These are phyloP conservation scores for Cephus rjabovi DNA, from an alignment of 2,888 invertebrate species.

Conservation along the genomic window DNA sequence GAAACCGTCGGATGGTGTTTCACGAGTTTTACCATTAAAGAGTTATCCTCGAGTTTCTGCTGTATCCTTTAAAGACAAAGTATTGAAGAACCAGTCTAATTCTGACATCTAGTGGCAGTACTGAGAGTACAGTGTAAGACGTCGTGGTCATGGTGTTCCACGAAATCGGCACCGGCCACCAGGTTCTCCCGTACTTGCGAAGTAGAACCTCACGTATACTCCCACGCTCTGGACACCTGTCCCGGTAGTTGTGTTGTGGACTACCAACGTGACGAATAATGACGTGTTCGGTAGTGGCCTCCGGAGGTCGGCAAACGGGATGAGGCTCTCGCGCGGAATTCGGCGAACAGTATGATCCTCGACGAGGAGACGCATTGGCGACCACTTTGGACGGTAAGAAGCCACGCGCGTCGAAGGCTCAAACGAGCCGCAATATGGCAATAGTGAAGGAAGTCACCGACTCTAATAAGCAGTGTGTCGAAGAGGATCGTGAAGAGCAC, in stretches of 20 bases:
- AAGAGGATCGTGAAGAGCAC: background rate
- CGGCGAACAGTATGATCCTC: background rate
- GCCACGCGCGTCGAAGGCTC: background rate
- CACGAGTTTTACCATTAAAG: background rate
- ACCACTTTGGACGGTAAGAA: background rate
- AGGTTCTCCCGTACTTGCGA: background rate
- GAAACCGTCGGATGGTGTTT: background rate
- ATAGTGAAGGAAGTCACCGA: constrained; percentile 15
- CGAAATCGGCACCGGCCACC: too few relatives aligned
- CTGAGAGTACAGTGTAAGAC: background rate
- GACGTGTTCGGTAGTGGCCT: constrained; percentile 15
- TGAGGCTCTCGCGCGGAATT: background rate
- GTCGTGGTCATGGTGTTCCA: background rate
- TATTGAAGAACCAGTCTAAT: background rate
- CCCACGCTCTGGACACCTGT: background rate
- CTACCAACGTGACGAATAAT: background rate
- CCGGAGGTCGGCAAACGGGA: constrained; percentile 12
- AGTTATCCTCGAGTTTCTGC: background rate
- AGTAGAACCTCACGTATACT: background rate
- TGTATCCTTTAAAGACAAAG: background rate
- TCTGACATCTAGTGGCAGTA: background rate
- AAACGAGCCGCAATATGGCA: constrained; percentile 31
- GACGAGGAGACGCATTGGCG: background rate
- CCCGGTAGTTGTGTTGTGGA: background rate
- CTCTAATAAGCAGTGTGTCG: background rate